Conservation (phyloP, 2,113 vertebrate species). For the Spea bombifrons region DNA sequence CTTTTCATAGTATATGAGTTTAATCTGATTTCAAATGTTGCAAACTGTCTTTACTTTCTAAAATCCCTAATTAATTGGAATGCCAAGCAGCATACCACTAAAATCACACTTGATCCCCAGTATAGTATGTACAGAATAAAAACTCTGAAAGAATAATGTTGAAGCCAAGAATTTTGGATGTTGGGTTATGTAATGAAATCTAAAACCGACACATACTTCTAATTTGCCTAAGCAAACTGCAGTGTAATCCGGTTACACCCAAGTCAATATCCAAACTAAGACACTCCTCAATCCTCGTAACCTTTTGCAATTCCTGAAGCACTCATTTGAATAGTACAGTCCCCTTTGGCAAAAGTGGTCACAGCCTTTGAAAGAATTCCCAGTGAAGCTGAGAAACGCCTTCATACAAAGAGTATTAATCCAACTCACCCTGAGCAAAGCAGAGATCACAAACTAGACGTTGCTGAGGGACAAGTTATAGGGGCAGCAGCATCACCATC, state of each 20-base stretch:
- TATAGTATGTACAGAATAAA: no score
- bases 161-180: no score
- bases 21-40: no score
- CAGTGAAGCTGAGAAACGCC: constrained; percentile 20
- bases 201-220: neutral
- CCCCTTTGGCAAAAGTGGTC: constrained; percentile 1
- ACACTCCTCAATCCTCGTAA: constrained; percentile 7
- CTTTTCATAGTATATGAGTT: no score
- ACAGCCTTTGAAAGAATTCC: constrained; percentile 19
- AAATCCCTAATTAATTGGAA: no score
- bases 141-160: no score
- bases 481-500: neutral
- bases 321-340: constrained; percentile 18
- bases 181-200: neutral
- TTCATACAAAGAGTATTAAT: constrained; percentile 26
- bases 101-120: no score
- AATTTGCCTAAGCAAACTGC: neutral
- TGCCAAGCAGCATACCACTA: no score
- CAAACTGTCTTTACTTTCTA: no score
- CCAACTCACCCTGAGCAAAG: neutral
- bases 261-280: neutral
- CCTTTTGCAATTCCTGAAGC: neutral
- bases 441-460: constrained; percentile 21
- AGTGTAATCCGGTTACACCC: neutral
- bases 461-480: neutral